Evolutionary conservation across 2,797 vertebrate species (phyloP), one percentile per base, ranked within the genome.

Genomic region (Mallotus villosus): DNA sequence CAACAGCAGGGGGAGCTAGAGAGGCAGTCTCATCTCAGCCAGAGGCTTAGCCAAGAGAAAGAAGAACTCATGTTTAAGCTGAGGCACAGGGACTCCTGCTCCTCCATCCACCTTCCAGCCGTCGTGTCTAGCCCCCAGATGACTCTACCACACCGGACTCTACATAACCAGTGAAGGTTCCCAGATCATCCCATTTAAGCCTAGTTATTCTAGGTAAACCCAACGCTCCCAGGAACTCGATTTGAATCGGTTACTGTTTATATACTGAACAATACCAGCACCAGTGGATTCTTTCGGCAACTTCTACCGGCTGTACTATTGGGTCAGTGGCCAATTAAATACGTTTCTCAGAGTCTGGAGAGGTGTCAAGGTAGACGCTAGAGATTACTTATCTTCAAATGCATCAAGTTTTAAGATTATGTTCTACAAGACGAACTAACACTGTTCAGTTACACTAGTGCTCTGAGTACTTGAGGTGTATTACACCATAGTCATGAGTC

Each of bases 41-140:
- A 91, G 57, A 94, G 88, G 68, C 91, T 94, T 60, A 85, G 75
- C 68, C 95, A 90, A 12, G 96, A 99, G 78, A 98, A 97, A 70
- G 96, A 99, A 75, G 93, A 98, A 86, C 91, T 97, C 76, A 82
- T 97, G 70, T 98, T 95, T 85, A 94, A 95, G 0, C 85, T 96
- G 77, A 85, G 95, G 0, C 92, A 92, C 2, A 62, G 86, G 0
- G 93, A 93, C n/a, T 89, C 92, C 0, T 79, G 91, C 6, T 81
- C 87, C 0, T 75, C 91, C 67, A 93, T 94, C 78, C 88, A 93
- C 32, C 80, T 92, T 81, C 76, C 91, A 1, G 22, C 16, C 46
- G 41, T 59, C 6, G 12, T 68, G 27, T n/a, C 53, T 59, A 1
- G 25, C 68, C 51, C 66, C 65, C 53, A 70, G 72, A 37, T 74